Evolutionary conservation across 2,113 vertebrate genomes (phyloP).

Genomic region (Toxotes chatareus): DNA sequence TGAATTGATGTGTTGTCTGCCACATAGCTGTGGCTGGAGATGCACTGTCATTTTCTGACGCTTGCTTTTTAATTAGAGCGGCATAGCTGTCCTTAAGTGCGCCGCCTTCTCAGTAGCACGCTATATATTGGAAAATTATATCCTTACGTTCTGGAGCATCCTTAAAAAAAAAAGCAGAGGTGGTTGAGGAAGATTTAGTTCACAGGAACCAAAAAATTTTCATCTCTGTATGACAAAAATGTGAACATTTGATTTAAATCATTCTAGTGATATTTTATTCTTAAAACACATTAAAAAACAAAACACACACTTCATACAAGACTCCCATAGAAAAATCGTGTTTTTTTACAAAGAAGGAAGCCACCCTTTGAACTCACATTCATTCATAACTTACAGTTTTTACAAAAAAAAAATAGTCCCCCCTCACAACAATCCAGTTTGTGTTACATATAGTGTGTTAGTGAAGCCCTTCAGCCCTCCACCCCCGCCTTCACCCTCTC

Average conservation of each 20-base stretch:
- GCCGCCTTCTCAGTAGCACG: slow-evolving; percentile 35
- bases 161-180: not conserved
- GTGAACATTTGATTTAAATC: not conserved
- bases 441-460: slow-evolving; percentile 10
- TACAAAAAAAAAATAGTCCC: not conserved
- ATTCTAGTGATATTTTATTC: not conserved
- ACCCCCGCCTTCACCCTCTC: not conserved
- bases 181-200: slow-evolving; percentile 4
- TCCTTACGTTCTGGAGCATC: slow-evolving; percentile 10
- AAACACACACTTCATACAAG: not conserved
- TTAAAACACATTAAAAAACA: not conserved
- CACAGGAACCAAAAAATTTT: slow-evolving; percentile 5
- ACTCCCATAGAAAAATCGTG: not conserved
- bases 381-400: not conserved
- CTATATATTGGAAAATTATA: slow-evolving; percentile 35
- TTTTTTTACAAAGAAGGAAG: not conserved
- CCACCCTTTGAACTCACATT: too few relatives aligned
- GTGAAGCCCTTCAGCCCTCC: not conserved
- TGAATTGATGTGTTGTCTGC: slow-evolving; percentile 29
- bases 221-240: not conserved
- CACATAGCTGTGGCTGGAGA: slow-evolving; percentile 62
- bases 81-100: slow-evolving; percentile 32
- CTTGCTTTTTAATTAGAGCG: slow-evolving; percentile 68
- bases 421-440: slow-evolving; percentile 1
- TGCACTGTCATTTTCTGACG: slow-evolving; percentile 62